phyloP scores from a whole-genome alignment of 2,888 invertebrate genomes.

The Thyatira batis region DNA sequence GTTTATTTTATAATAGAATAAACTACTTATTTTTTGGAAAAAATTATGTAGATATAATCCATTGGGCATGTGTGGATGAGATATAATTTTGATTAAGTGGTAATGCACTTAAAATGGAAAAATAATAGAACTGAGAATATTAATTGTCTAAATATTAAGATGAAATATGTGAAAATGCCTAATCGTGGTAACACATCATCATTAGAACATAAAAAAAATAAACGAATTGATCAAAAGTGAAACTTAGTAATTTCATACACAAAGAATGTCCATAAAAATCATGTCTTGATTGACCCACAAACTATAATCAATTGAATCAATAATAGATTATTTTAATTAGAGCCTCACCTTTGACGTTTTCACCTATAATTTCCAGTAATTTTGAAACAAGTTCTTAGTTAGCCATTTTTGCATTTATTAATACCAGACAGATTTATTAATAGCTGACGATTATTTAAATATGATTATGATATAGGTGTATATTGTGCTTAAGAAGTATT shows the following conservation, averaged over 20 bases:
- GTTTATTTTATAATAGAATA: too few relatives aligned
- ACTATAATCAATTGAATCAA: not conserved
- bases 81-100: too few relatives aligned
- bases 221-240: not conserved
- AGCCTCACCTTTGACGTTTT: not conserved
- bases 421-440: not conserved
- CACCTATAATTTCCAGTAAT: not conserved
- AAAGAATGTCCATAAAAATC: not conserved
- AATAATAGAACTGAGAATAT: too few relatives aligned
- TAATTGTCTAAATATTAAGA: not conserved
- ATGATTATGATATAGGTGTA: too few relatives aligned
- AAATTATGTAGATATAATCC: too few relatives aligned
- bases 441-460: too few relatives aligned
- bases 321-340: not conserved
- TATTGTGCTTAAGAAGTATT: too few relatives aligned
- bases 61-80: too few relatives aligned
- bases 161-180: not conserved
- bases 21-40: too few relatives aligned
- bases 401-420: not conserved
- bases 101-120: too few relatives aligned
- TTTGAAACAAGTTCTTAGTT: not conserved
- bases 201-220: not conserved
- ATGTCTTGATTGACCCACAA: not conserved
- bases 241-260: not conserved
- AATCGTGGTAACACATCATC: not conserved